These are phyloP conservation scores for Marmota monax DNA, from an alignment of 2,113 vertebrate species.

Conservation along the genomic window DNA sequence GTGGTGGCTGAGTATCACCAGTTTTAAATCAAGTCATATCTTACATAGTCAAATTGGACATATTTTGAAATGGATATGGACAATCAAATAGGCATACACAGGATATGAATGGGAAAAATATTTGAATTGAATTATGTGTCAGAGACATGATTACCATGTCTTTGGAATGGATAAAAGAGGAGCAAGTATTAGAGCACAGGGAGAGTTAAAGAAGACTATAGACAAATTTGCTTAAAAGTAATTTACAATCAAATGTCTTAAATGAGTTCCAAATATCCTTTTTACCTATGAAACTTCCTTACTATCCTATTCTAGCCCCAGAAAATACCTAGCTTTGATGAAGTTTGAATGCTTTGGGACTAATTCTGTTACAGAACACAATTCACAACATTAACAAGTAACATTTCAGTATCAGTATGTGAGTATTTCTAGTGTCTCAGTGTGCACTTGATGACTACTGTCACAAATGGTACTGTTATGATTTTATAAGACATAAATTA, in stretches of 20 bases:
- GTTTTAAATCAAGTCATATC: no score
- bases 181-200: background rate
- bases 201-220: background rate
- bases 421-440: background rate
- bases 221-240: background rate
- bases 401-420: no score
- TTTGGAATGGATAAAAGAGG: background rate
- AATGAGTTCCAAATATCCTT: background rate
- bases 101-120: no score
- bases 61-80: no score
- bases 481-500: background rate
- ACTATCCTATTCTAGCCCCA: background rate
- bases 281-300: background rate
- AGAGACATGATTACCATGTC: no score
- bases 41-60: no score
- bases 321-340: background rate
- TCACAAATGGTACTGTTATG: background rate
- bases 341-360: background rate
- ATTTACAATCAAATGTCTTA: background rate
- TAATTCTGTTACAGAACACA: background rate
- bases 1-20: no score
- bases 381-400: background rate
- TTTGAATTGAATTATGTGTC: no score
- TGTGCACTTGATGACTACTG: background rate
- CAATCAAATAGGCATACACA: no score